Base-by-base conservation (phyloP, 2,888 invertebrate genomes). In the Syrista parreyssii region DNA sequence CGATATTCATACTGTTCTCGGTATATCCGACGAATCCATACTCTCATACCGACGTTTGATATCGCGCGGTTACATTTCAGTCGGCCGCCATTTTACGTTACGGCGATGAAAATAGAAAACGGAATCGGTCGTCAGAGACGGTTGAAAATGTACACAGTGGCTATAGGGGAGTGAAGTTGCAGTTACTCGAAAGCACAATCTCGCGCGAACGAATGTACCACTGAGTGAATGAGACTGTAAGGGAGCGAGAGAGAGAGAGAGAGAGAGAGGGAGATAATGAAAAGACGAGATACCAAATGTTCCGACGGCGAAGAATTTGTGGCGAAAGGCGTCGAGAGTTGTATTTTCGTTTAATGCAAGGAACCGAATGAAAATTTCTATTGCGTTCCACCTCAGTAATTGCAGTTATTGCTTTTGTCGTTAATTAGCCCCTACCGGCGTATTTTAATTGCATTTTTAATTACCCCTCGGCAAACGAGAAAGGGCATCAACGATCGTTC, bases 311-410 rank as follows among this genome's bases (percentile, higher is more conserved):
- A 32, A 32, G 31, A 15, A 69, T 11, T 30, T 4, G 69, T 15
- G 69, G 76, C 11, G 34, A 68, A 35, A 35, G 77, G 80, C 68
- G 76, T 79, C 71, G 73, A 74, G 77, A 75, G 68, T 77, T 68
- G 32, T 35, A 73, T 77, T 75, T 72, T 78, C 77, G 80, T 79
- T 82, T 80, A 82, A 83, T 82, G 80, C 82, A 83, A 85, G 81
- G 83, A 78, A 77, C 78, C 79, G 79, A 74, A 81, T 79, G 81
- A 80, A 85, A 85, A 84, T 82, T 80, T 76, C 80, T 75, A 84
- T 84, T 80, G 78, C 80, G 77, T 84, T 84, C 80, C 82, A 77
- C 78, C 81, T 81, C 80, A 75, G 79, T 82, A 84, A 84, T 81
- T 81, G 82, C 84, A 83, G 82, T 85, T 84, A 84, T 82, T 82